These are phyloP conservation scores for Chrysolina oricalcia DNA, from an alignment of 2,888 invertebrate genomes.

Conservation along the genomic window DNA sequence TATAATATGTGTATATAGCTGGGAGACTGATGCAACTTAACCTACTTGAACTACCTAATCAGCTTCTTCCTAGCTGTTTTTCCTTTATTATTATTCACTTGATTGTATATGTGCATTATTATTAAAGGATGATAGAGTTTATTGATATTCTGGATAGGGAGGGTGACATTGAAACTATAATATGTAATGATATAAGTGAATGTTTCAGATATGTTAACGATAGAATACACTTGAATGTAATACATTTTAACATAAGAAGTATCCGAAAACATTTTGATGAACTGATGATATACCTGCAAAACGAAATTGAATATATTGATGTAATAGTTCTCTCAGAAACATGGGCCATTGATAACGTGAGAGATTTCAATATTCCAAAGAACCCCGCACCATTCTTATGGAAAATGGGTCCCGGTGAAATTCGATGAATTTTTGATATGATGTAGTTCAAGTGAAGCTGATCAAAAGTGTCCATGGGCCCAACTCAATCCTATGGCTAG, in stretches of 20 bases:
- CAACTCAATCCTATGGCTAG: too few species aligned
- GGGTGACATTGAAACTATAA: constrained; percentile 23
- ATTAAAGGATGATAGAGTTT: constrained; percentile 20
- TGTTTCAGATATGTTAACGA: neutral
- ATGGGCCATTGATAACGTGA: neutral
- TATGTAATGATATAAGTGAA: constrained; percentile 22
- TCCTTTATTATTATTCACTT: constrained; percentile 14
- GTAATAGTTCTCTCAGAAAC: neutral
- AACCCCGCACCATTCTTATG: too few species aligned
- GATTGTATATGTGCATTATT: constrained; percentile 17
- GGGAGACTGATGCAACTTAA: too few species aligned
- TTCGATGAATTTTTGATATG: too few species aligned
- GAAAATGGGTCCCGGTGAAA: too few species aligned
- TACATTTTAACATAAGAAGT: neutral
- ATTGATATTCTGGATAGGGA: constrained; percentile 23
- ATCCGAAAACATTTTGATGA: neutral
- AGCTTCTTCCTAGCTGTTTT: constrained; percentile 5
- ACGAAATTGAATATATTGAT: neutral
- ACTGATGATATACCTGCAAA: neutral
- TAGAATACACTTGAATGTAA: neutral
- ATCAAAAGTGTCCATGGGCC: too few species aligned
- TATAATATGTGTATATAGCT: neutral
- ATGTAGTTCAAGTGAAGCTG: too few species aligned
- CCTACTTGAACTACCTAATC: neutral
- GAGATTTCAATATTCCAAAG: too few species aligned